A percentile compares a stretch with the other conserved stretches of the same genome.
These are phyloP conservation scores for Melanogrammus aeglefinus DNA, from an alignment of 2,797 vertebrate genomes.

Conservation along the genomic window DNA sequence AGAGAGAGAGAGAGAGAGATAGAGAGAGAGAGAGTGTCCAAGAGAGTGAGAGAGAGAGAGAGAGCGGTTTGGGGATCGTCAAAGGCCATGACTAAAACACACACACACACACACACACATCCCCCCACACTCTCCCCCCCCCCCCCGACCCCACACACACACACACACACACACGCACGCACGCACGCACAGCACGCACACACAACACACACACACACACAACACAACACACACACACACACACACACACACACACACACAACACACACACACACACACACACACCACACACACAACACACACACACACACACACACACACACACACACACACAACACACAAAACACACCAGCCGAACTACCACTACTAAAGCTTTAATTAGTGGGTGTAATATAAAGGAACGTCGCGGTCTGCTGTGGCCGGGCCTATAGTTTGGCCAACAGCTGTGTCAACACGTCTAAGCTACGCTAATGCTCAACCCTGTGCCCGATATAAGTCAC, in stretches of 20 bases:
- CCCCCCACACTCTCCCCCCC: no score
- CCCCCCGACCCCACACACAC: no score
- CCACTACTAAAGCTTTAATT: slow-evolving; percentile 73
- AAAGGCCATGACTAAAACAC: slow-evolving; percentile 54
- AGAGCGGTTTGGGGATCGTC: slow-evolving; percentile 46
- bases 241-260: slow-evolving; percentile 47
- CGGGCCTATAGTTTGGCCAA: slow-evolving; percentile 67
- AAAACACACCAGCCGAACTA: slow-evolving; percentile 65
- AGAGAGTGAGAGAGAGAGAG: slow-evolving; percentile 64
- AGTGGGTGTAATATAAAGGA: slow-evolving; percentile 69
- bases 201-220: slow-evolving; percentile 27
- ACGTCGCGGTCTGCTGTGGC: slow-evolving; percentile 52
- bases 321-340: background rate
- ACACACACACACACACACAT: slow-evolving; percentile 39
- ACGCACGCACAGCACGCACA: no score
- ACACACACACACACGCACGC: slow-evolving; percentile 50
- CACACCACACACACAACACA: no score
- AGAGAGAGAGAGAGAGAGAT: background rate
- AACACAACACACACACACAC: no score
- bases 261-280: no score
- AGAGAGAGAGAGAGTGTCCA: no score
- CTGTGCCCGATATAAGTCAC: slow-evolving; percentile 55
- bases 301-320: slow-evolving; percentile 17
- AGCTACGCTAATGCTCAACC: slow-evolving; percentile 57
- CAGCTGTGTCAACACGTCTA: slow-evolving; percentile 74